Base-by-base conservation (phyloP, 2,797 vertebrate species). In the Poecile montanus region DNA sequence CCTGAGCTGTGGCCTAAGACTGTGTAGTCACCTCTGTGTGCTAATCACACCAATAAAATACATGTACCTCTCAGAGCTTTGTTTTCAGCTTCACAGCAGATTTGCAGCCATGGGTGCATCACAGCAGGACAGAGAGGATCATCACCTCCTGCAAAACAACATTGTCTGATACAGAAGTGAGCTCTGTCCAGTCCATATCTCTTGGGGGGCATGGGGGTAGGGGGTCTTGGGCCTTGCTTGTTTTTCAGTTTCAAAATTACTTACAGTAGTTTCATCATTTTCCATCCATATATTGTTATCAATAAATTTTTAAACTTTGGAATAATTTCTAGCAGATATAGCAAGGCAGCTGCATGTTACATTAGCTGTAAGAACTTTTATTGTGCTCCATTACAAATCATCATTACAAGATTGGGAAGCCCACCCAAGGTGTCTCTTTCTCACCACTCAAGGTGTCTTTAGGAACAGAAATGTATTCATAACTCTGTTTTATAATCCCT, bases 211-310 rank as follows among this genome's bases (percentile, higher is more conserved):
- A 8, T 16, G 22, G 7, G 7, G 6, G 3, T 3, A 6, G 10
- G 1, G 5, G 26, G 18, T 16, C 62, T 32, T 14, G 12, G 11
- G 4, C 2, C 12, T 65, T 44, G 7, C 5, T 47, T 1, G 0
- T 38, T n/a, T 51, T 53, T 40, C 3, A 14, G 2, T 65, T 65
- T 85, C 38, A 80, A 75, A 79, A 60, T 38, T 42, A 25, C 9
- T 70, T 44, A 40, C 2, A 45, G 7, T 13, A 23, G 4, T 44
- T 63, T 58, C 20, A 32, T 47, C 1, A 13, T 50, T 70, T 82
- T 80, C 50, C 14, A 9, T 65, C 6, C 29, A 18, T 29, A 29
- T 42, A 25, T 47, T 60, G 19, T 48, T 60, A 53, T 11, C 1
- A 83, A 65, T 48, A 79, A 79, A 56, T 73, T 88, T 90, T n/a